phyloP scores from a whole-genome alignment of 2,797 vertebrate species.

The Phalanger gymnotis region DNA sequence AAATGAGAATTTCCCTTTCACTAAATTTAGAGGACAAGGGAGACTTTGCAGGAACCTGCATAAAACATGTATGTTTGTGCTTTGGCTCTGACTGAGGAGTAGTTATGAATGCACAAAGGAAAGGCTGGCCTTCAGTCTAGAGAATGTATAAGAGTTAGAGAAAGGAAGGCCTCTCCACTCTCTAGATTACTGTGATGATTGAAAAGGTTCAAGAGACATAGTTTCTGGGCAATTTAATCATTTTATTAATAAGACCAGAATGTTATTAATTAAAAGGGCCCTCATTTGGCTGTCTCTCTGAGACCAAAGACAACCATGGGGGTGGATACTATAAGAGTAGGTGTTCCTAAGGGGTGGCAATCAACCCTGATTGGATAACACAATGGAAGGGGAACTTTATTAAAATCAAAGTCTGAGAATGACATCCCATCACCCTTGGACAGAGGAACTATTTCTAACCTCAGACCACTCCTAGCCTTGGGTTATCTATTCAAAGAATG shows the following conservation, averaged over 20 bases:
- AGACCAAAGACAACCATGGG: neutral
- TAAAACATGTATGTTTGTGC: neutral
- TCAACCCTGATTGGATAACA: neutral
- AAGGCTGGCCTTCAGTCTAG: neutral
- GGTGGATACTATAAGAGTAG: neutral
- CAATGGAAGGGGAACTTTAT: neutral
- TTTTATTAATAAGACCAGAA: neutral
- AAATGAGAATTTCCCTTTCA: neutral
- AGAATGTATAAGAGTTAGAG: neutral
- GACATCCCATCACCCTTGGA: neutral
- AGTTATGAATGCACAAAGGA: neutral
- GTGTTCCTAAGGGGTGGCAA: no score
- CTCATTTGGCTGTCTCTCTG: neutral
- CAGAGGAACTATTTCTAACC: neutral
- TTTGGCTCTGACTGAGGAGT: neutral
- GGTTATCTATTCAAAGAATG: neutral
- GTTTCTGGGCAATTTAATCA: neutral
- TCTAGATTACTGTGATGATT: neutral
- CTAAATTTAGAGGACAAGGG: neutral
- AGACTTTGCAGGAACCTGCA: neutral
- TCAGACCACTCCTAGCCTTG: neutral
- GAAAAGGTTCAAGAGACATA: neutral
- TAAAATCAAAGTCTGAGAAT: neutral
- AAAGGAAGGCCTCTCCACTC: neutral
- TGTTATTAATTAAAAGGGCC: neutral